Evolutionary conservation across 1,140 invertebrate genomes (phyloP).

Genomic region (Zophobas atratus): DNA sequence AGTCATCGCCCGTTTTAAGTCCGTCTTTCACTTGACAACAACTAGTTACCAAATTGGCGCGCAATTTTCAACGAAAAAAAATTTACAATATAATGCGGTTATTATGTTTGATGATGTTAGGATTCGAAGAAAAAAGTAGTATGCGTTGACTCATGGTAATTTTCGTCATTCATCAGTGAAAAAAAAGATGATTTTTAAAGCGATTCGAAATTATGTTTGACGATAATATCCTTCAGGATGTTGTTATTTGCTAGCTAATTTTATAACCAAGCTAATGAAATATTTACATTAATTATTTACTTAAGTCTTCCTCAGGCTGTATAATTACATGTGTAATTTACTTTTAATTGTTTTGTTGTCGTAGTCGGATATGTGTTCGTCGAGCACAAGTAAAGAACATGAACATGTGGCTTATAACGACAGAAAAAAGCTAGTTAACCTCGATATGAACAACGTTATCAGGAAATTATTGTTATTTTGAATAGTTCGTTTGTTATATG

Average conservation of each 20-base stretch:
- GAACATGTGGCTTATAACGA: not conserved
- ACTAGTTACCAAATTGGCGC: too few species aligned
- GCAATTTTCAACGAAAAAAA: not conserved
- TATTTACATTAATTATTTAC: constrained; percentile 27
- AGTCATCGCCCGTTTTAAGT: too few species aligned
- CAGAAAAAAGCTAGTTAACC: constrained; percentile 12
- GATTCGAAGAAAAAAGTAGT: not conserved
- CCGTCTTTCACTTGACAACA: too few species aligned
- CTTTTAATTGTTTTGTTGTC: constrained; percentile 21
- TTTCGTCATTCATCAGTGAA: not conserved
- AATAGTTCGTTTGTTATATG: not conserved
- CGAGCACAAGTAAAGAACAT: not conserved
- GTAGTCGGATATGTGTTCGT: constrained; percentile 1
- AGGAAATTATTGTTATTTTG: constrained; percentile 14
- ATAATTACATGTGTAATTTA: constrained; percentile 17
- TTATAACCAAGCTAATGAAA: constrained; percentile 15
- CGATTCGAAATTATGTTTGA: constrained; percentile 4
- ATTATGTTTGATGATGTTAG: too few species aligned
- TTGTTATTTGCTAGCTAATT: constrained; percentile 21
- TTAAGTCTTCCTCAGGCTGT: constrained; percentile 2
- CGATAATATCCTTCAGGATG: constrained; percentile 24
- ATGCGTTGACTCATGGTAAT: not conserved
- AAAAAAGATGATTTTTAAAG: not conserved
- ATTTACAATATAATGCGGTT: not conserved
- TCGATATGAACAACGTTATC: not conserved